Conservation (phyloP, 2,113 vertebrate species). For the Melanostigma gelatinosum region DNA sequence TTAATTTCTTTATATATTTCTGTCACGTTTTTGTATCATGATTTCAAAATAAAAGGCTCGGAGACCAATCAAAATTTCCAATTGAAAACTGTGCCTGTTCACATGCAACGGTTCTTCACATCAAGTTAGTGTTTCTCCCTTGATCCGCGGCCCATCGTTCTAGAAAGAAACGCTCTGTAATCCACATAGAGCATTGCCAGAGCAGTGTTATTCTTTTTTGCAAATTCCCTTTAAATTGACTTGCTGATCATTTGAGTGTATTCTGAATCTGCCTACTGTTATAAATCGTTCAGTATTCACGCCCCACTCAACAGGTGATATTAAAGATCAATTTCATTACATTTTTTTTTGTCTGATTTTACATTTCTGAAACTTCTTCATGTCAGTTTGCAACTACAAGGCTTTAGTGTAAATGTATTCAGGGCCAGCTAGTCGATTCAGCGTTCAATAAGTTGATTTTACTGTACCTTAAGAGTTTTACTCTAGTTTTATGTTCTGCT, state of each 20-base stretch:
- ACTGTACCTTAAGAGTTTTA: not conserved
- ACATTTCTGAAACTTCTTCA: constrained; percentile 23
- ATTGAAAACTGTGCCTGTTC: constrained; percentile 24
- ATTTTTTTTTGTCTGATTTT: constrained; percentile 31
- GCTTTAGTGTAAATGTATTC: not conserved
- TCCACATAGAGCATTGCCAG: constrained; percentile 29
- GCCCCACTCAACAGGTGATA: constrained; percentile 35
- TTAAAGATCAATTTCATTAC: constrained; percentile 44
- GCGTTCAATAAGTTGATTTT: not conserved
- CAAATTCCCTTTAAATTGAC: constrained; percentile 9
- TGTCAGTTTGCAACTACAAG: not conserved
- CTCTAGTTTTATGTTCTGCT: not conserved
- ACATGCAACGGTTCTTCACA: constrained; percentile 20
- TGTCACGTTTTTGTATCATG: constrained; percentile 43
- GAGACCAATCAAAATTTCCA: constrained; percentile 37
- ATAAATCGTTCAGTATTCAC: constrained; percentile 63
- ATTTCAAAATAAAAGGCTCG: constrained; percentile 47
- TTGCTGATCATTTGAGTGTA: constrained; percentile 41
- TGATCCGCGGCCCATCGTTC: constrained; percentile 2
- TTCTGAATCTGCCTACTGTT: constrained; percentile 37
- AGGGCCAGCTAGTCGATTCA: not conserved
- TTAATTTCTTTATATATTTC: constrained; percentile 48
- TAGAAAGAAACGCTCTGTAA: constrained; percentile 42
- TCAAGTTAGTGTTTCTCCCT: constrained; percentile 17
- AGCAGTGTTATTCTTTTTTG: constrained; percentile 59